These are phyloP conservation scores for Echinarachnius parma DNA, from an alignment of 53 echinoderm and acorn worm genomes.

Conservation along the genomic window DNA sequence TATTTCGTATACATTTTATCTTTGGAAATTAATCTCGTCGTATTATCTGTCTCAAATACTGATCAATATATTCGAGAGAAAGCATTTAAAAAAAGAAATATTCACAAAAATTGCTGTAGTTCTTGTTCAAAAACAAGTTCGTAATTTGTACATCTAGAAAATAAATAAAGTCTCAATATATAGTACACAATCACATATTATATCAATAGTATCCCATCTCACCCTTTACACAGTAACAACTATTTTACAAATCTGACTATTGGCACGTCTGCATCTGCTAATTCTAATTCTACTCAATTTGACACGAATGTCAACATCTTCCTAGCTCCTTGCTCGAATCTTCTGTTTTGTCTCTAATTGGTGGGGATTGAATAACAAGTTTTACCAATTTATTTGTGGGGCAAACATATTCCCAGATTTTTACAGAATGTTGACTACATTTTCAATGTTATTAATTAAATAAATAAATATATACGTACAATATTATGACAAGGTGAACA, in stretches of 20 bases:
- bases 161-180: slow-evolving; percentile 40
- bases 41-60: slow-evolving; percentile 7
- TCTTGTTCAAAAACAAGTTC: slow-evolving; percentile 34
- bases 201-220: slow-evolving; percentile 30
- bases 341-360: no score
- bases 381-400: no score
- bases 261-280: slow-evolving; percentile 14
- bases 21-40: slow-evolving; percentile 16
- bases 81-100: background rate
- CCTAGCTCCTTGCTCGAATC: background rate
- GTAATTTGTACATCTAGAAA: slow-evolving; percentile 33
- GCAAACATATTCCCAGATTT: no score
- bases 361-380: no score
- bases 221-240: slow-evolving; percentile 34
- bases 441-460: no score
- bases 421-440: no score
- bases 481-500: no score
- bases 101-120: slow-evolving; percentile 34
- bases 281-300: slow-evolving; percentile 7
- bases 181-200: slow-evolving; percentile 31
- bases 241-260: slow-evolving; percentile 13
- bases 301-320: background rate
- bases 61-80: slow-evolving; percentile 30
- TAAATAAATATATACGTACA: no score
- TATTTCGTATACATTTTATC: slow-evolving; percentile 41